Evolutionary conservation across 2,113 vertebrate genomes (phyloP), one percentile per base, ranked within the genome.

Genomic region (Odocoileus hemionus): DNA sequence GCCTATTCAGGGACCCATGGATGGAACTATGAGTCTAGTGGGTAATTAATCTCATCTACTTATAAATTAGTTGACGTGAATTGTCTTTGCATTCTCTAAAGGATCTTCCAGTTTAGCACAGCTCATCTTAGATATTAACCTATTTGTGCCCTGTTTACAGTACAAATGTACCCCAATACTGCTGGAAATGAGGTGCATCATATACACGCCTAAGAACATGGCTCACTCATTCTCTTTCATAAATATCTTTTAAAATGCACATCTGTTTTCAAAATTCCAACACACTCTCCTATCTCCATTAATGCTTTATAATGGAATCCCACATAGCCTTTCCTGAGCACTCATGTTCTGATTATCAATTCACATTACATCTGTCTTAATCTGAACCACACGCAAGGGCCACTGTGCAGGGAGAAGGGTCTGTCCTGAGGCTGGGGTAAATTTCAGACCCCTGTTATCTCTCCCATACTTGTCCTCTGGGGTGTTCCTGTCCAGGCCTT

Each of bases 321-420:
- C 36, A 28, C 2, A 7, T 1, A 13, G 84, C 11, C 33, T 90
- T 39, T n/a, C 21, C 9, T 47, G 67, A 25, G 9, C 6, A 4
- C 54, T 15, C 2, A 0, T 13, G 36, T 0, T 17, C 45, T 52
- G 54, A 43, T 26, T 9, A 25, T 0, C 13, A 7, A 13, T 21
- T 9, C 26, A 43, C 11, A 3, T 6, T 4, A 23, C 1, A 7
- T 2, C 45, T 33, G 4, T 4, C 55, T 54, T 1, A 43, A 10
- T 2, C 1, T n/a, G 33, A 19, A 39, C 11, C 30, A 0, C n/a
- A 36, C 1, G 61, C n/a, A 5, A 21, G 9, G n/a, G 2, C 11
- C 21, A 6, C n/a, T 11, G 19, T 28, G 21, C 10, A 4, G 1
- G 10, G 21, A 45, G 39, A 67, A 4, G 1, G 1, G 30, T 13